Conservation (phyloP, 2,113 vertebrate species). For the Myrmecobius fasciatus region DNA sequence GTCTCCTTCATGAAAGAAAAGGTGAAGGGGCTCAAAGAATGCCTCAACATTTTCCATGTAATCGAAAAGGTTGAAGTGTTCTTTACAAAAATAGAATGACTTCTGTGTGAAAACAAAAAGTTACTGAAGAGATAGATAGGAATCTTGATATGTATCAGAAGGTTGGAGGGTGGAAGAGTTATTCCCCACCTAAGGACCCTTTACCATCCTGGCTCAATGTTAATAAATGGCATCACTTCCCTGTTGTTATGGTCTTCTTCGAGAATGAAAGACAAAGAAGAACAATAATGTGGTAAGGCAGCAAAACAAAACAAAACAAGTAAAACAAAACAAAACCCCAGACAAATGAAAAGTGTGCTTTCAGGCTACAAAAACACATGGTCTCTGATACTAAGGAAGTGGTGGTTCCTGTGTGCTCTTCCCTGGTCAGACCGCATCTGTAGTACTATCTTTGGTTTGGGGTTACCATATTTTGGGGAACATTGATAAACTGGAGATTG, state of each 20-base stretch:
- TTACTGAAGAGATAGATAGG: neutral
- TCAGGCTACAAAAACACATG: neutral
- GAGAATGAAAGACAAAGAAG: too few relatives aligned
- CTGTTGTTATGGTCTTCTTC: too few relatives aligned
- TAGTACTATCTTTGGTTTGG: neutral
- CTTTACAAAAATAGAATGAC: neutral
- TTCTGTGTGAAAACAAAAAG: neutral
- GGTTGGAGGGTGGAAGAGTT: neutral
- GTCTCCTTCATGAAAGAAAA: too few relatives aligned
- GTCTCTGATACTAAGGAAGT: neutral
- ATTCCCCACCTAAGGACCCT: neutral
- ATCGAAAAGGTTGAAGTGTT: too few relatives aligned
- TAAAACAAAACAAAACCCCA: neutral
- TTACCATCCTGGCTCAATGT: neutral
- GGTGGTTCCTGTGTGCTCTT: neutral
- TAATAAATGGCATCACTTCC: neutral
- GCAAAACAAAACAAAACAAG: neutral
- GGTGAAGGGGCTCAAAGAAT: too few relatives aligned
- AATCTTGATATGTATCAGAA: neutral
- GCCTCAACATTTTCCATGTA: too few relatives aligned
- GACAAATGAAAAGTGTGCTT: neutral
- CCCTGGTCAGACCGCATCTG: neutral
- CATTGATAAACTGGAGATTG: neutral
- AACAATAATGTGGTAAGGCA: neutral
- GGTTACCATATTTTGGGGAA: neutral